phyloP scores from a whole-genome alignment of 2,113 vertebrate species.

The Elephas maximus region DNA sequence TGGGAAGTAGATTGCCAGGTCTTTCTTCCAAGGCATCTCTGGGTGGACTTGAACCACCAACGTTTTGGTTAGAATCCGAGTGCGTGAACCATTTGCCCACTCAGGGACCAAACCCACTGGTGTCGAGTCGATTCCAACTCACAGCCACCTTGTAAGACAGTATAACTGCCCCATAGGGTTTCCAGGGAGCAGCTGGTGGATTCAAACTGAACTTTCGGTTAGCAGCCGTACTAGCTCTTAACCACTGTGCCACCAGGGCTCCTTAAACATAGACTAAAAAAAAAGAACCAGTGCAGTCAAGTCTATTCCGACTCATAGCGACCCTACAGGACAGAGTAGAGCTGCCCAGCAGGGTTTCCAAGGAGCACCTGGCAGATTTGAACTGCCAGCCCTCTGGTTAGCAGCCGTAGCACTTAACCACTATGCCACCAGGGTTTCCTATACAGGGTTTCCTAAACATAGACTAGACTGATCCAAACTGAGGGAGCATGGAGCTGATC shows the following conservation, averaged over 20 bases:
- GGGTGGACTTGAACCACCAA: background rate
- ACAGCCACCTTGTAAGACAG: too few species aligned
- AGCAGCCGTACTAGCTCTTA: too few species aligned
- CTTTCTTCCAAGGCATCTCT: background rate
- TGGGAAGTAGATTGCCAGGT: too few species aligned
- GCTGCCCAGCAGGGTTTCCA: background rate
- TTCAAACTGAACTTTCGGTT: background rate
- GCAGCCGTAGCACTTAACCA: too few species aligned
- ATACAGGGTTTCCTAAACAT: background rate
- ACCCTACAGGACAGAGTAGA: too few species aligned
- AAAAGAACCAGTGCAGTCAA: too few species aligned
- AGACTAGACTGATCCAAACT: background rate
- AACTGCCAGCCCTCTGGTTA: background rate
- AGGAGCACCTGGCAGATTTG: background rate
- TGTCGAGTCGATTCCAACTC: too few species aligned
- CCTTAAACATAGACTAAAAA: background rate
- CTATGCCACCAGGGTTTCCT: background rate
- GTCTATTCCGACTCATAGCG: too few species aligned
- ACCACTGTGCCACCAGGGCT: background rate
- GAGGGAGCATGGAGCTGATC: background rate
- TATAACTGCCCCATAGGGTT: background rate
- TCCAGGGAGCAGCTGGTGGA: background rate
- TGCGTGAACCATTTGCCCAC: background rate
- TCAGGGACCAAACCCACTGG: background rate
- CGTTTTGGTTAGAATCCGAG: background rate